Base-by-base conservation (phyloP, 2,797 vertebrate genomes). In the Schizopygopsis malacanthus region DNA sequence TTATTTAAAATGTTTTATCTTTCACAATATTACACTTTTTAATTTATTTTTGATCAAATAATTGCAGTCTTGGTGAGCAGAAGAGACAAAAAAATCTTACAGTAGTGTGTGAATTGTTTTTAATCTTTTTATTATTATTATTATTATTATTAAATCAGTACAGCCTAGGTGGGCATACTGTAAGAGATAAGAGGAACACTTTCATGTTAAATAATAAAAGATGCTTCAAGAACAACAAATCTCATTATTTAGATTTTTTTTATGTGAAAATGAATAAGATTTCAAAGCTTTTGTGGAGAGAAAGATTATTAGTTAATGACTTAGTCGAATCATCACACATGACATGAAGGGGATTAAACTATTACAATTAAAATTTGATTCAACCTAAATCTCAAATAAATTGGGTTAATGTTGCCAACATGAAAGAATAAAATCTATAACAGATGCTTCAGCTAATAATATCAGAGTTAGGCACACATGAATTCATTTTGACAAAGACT, bases 401-500 rank as follows among this genome's bases (percentile, higher is more conserved):
- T 2, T 20, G 16, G 25, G 71, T 13, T 61, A 52, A 28, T n/a
- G 18, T 4, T 65, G 81, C 28, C 25, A 83, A 18, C 39, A 82
- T 83, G 33, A 83, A 67, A 37, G 45, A 20, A 67, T 8, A 0
- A 41, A 67, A 67, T 41, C 43, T 6, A 20, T 22, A 47, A 18
- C 25, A 63, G 7, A 50, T 5, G 1, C 47, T 52, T 41, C 15
- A 8, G 41, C n/a, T 63, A 75, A 52, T 41, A 50, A 28, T 13
- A 41, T 45, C 2, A 1, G 13, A 76, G 81, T 63, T 50, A 65
- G 20, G 15, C 54, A 12, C 67, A 56, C 67, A 71, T 8, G 61
- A 78, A 86, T 83, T 45, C 72, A 67, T 33, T 87, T 89, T 84
- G 61, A 81, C 72, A 22, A 69, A 79, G 18, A 79, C 2, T 28